Base-by-base conservation (phyloP, 2,888 invertebrate species). In the Sinotaia quadrata region DNA sequence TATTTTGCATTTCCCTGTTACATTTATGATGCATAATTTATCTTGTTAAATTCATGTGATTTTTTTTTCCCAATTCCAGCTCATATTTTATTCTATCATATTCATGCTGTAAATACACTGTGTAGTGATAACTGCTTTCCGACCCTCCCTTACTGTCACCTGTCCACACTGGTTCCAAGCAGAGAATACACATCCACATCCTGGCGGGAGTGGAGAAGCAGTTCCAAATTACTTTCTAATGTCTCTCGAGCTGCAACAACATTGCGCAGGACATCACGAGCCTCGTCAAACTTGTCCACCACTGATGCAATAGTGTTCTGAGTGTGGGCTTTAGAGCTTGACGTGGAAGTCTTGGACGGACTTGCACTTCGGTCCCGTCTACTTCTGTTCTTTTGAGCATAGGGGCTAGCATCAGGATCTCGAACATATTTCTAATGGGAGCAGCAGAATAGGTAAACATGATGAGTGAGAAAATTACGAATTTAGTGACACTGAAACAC, bases 161-260 rank as follows among this genome's bases (percentile, higher is more conserved):
- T 78, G 47, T 80, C 78, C 24, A 78, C 74, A 12, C 77, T 68
- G 21, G 75, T 33, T 2, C 47, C 79, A 44, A 84, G 68, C 12
- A 81, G 58, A 21, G 73, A 69, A 68, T 78, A 83, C 29, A 83
- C 80, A 67, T 81, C 79, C 2, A 75, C 75, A 18, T 83, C 81
- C 47, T 80, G 77, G 24, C 79, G 66, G 5, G 79, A 77, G 51
- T 81, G 66, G n/a, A 84, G 67, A 29, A 84, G 80, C 18, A 76
- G 72, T 56, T 82, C 78, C 52, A 85, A 61, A 73, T 85, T 85
- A 5, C 78, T 75, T 70, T 85, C 83, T 47, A 85, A 75, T 41
- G 69, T 79, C 15, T 74, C 77, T 21, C 81, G 75, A 34, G 74
- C 78, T 49, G 75, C 60, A 57, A 79, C 78, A 1, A 84, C 79